Evolutionary conservation across 2,888 invertebrate species (phyloP), one percentile per base, ranked within the genome.

Genomic region (Eumerus sabulonum): DNA sequence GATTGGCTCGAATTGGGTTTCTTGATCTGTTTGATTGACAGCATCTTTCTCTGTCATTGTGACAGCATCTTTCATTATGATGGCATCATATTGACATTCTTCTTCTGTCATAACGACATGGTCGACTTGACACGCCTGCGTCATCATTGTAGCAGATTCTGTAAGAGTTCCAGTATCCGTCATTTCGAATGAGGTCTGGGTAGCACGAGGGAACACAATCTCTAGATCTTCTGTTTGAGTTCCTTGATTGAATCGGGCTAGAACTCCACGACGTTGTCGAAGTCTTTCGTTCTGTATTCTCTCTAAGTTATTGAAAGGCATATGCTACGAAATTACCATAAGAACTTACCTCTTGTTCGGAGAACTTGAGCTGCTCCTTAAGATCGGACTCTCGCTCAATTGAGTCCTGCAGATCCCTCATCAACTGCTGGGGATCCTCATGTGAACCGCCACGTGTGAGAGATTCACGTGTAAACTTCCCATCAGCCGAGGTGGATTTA

Each of bases 351-450:
- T 98, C 98, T 89, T 97, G 97, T 88, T 98, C 98, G 12, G 97
- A 94, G 88, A 96, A 98, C 82, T 94, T 93, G 11, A 98, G 90
- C 87, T 98, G 98, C 87, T 98, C 98, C 63, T 96, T 92, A 13
- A 98, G 90, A 90, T 98, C 98, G 0, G 96, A 96, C 88, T 98
- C 98, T 19, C 98, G 91, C 89, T 98, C 98, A 76, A 97, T 90
- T 1, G 96, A 95, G 89, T 98, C 98, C 86, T 96, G 95, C 14
- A 98, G 90, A 86, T 98, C 97, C 50, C 96, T 91, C 77, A 96
- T 90, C 44, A 97, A 89, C 86, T 96, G 95, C 53, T 92, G 93
- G 0, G 95, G 94, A 88, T 95, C 94, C 84, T 95, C 94, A 86
- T 94, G 94, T 17, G 94, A 94, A 51, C 94, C 94, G 14, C 94